Evolutionary conservation across 1,140 invertebrate species (phyloP).

Genomic region (Xylocopa sonorina): DNA sequence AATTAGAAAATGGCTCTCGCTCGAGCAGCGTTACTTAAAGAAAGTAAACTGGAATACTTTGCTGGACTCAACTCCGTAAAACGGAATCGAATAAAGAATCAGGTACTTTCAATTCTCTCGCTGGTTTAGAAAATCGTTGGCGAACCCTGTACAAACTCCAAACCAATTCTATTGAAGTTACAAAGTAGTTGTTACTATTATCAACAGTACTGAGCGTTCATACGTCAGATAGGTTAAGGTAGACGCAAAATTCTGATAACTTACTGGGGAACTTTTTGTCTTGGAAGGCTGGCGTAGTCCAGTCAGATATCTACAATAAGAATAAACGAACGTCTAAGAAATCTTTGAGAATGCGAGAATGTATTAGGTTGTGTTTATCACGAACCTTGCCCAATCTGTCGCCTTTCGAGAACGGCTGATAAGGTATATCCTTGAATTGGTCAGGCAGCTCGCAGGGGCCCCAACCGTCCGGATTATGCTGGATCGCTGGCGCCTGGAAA

Average conservation of each 20-base stretch:
- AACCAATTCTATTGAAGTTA: no score
- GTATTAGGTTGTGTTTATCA: background rate
- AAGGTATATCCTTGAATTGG: slow-evolving; percentile 98
- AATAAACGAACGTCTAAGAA: slow-evolving; percentile 13
- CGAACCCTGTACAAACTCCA: no score
- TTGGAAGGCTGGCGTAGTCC: slow-evolving; percentile 96
- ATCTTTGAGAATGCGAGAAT: background rate
- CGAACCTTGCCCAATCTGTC: slow-evolving; percentile 95
- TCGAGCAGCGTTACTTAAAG: no score
- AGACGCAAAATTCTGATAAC: slow-evolving; percentile 72
- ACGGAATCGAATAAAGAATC: no score
- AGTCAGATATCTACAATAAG: slow-evolving; percentile 92
- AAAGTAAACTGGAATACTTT: no score
- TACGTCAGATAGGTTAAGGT: background rate
- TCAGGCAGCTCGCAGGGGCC: slow-evolving; percentile 97
- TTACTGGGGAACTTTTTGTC: slow-evolving; percentile 97
- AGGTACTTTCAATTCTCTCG: no score
- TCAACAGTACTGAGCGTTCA: no score
- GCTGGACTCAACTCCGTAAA: no score
- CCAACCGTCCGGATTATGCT: slow-evolving; percentile 96
- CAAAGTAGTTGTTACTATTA: no score
- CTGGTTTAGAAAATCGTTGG: no score
- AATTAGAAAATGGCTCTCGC: no score
- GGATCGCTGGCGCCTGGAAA: slow-evolving; percentile 89
- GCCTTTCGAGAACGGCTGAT: slow-evolving; percentile 98